Evolutionary conservation across 2,888 invertebrate genomes (phyloP).

Genomic region (Cataglyphis albicans): DNA sequence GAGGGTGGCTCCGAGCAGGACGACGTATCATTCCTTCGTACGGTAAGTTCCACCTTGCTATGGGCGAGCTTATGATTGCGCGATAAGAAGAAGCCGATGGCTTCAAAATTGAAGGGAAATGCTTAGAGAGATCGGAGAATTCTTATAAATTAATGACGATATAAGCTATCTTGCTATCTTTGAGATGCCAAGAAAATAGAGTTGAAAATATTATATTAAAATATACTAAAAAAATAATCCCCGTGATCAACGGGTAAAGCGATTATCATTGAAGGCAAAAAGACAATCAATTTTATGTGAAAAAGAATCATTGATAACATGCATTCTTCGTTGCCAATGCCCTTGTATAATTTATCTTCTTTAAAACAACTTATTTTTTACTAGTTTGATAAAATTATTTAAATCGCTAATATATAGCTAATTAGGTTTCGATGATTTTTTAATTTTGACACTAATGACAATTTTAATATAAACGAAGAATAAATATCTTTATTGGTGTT

Average conservation of each 20-base stretch:
- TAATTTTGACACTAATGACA: not conserved
- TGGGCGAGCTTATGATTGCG: not conserved
- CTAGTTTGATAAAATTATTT: not conserved
- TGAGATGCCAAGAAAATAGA: not conserved
- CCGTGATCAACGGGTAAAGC: not conserved
- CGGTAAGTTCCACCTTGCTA: constrained; percentile 90
- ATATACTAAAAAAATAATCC: not conserved
- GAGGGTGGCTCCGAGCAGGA: constrained; percentile 99
- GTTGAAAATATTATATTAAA: not conserved
- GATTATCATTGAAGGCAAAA: not conserved
- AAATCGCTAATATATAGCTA: not conserved
- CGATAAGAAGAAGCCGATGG: too few species aligned
- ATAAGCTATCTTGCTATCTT: not conserved
- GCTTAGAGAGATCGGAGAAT: not conserved
- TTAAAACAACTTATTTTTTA: not conserved
- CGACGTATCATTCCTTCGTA: constrained; percentile 99
- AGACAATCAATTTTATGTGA: not conserved
- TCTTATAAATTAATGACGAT: not conserved
- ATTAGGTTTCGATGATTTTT: not conserved
- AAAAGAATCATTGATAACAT: not conserved
- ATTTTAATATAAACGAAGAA: not conserved
- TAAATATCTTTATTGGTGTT: not conserved
- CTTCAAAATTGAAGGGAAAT: not conserved
- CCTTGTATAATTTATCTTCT: not conserved
- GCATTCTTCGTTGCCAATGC: not conserved